phyloP scores from a whole-genome alignment of 2,797 vertebrate genomes.

The Notoglanidium macrostoma region DNA sequence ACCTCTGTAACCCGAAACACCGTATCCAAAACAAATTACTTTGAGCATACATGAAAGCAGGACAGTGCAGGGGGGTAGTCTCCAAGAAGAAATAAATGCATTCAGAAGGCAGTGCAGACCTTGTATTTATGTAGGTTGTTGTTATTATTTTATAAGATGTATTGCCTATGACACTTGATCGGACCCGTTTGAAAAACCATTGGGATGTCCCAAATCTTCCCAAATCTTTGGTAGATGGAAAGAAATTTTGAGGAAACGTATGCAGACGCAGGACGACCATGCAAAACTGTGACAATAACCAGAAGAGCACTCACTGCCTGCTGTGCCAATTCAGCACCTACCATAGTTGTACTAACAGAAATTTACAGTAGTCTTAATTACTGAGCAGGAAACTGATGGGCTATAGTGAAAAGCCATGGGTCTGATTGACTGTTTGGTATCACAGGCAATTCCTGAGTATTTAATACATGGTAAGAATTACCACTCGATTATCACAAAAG shows the following conservation, averaged over 20 bases:
- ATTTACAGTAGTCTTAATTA: neutral
- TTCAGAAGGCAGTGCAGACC: neutral
- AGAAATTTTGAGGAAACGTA: neutral
- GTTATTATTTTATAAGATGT: neutral
- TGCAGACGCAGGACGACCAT: neutral
- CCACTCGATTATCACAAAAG: conserved; percentile 18
- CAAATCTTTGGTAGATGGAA: neutral
- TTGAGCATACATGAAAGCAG: neutral
- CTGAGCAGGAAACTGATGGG: neutral
- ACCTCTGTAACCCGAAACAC: neutral
- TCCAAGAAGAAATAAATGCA: neutral
- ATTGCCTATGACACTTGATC: neutral
- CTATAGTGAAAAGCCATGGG: neutral
- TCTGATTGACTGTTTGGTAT: conserved; percentile 11
- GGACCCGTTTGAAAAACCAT: no score
- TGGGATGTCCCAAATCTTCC: no score
- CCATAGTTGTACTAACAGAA: neutral
- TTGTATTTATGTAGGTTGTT: neutral
- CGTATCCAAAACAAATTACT: neutral
- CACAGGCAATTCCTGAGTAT: conserved; percentile 41
- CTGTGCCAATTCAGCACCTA: neutral
- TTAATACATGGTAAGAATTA: conserved; percentile 1
- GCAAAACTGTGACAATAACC: neutral
- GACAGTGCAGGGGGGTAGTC: neutral
- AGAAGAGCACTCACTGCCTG: neutral